Evolutionary conservation across 2,797 vertebrate genomes (phyloP), one percentile per base, ranked within the genome.

Genomic region (Sarcoramphus papa): DNA sequence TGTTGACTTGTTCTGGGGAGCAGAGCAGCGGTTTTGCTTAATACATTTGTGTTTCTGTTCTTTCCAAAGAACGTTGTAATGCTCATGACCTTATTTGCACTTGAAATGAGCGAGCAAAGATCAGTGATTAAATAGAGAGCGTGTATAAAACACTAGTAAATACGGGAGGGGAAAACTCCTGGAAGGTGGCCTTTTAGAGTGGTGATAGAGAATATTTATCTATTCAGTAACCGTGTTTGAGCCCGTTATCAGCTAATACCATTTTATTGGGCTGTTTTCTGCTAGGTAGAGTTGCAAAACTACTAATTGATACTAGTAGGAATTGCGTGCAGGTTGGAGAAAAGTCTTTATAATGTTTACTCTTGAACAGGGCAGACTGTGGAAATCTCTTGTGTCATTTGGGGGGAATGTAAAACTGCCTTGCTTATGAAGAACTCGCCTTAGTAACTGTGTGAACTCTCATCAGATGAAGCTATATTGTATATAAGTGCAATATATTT

Each of bases 401-500:
- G 83, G 57, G 65, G 53, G 73, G 69, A 91, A 94, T 51, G 78
- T 67, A 54, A 84, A 87, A 90, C 97, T 97, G 96, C 97, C 97
- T 98, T 95, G 87, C 93, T 97, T 86, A 89, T 95, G 97, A 98
- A 98, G 98, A 98, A 97, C 97, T 94, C 30, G 19, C 84, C 76
- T 91, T 93, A 96, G 91, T 86, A 89, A 92, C 89, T 91, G 89
- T 95, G 92, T 87, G 96, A 97, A 97, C 84, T 96, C 93, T 79
- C 81, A 91, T 95, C 90, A 91, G 97, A 96, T 96, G 85, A 94
- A 97, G 96, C 97, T 97, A 94, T 92, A 47, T 95, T 98, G 97
- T 98, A 97, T 97, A 96, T 98, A 97, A 97, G 98, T 98, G 98
- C 98, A 98, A 98, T 98, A 98, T 97, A 80, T 97, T 96, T 97